Percentiles rank a stretch among this genome's conserved stretches.
phyloP scores from a whole-genome alignment of 2,888 invertebrate genomes.

The Crocallis elinguaria region DNA sequence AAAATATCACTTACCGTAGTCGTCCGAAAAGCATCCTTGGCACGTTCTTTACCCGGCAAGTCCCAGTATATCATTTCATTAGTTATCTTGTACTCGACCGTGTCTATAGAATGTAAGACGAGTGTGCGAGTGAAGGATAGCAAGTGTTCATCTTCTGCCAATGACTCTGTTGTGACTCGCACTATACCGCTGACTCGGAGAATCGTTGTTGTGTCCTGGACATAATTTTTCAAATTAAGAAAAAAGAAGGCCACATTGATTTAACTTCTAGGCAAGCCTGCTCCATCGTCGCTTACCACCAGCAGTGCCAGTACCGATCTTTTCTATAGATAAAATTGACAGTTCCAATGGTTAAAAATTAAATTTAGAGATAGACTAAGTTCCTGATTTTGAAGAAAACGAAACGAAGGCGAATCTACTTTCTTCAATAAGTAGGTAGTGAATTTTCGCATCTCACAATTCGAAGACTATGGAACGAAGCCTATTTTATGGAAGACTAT shows the following conservation, averaged over 20 bases:
- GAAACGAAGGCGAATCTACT: too few relatives aligned
- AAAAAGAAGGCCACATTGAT: neutral
- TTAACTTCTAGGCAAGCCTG: too few relatives aligned
- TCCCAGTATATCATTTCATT: conserved; percentile 88
- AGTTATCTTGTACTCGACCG: conserved; percentile 84
- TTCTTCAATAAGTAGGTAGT: too few relatives aligned
- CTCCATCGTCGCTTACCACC: too few relatives aligned
- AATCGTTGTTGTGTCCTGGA: conserved; percentile 70
- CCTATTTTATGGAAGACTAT: too few relatives aligned
- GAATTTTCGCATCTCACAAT: too few relatives aligned
- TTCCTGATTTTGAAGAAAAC: too few relatives aligned
- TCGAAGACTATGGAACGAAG: too few relatives aligned
- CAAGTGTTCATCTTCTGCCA: conserved; percentile 77
- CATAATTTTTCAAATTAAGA: neutral
- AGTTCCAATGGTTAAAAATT: too few relatives aligned
- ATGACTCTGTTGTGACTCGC: conserved; percentile 81
- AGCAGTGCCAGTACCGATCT: too few relatives aligned
- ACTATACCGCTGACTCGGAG: conserved; percentile 87
- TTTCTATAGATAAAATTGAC: too few relatives aligned
- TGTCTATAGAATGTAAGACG: conserved; percentile 72
- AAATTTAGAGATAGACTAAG: too few relatives aligned
- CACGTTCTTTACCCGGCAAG: conserved; percentile 71
- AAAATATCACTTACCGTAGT: conserved; percentile 55
- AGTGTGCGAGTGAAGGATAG: conserved; percentile 86
- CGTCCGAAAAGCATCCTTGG: conserved; percentile 56